Base-by-base conservation (phyloP, 37 sponge, comb jelly and placozoan species). In the Tethya wilhelma region DNA sequence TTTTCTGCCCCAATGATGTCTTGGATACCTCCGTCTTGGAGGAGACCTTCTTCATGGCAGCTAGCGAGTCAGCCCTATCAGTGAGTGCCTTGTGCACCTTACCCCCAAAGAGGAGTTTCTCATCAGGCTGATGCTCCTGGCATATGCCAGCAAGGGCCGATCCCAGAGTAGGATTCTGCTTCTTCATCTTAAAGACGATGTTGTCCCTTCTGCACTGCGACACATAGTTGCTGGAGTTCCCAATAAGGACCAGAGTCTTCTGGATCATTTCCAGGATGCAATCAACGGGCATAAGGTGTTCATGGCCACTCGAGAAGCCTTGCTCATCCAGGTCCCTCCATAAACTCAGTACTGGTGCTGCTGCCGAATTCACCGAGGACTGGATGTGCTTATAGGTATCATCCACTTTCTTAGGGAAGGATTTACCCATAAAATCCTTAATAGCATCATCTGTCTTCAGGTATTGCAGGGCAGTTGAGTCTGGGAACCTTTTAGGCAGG, bases 241-340 rank as follows among this genome's bases (percentile, higher is more conserved):
- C 74, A 32, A 73, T 55, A 19, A 73, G 33, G 28, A 72, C 73
- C 7, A 74, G 36, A 4, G 59, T 17, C 20, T 38, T 55, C 38
- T 72, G 73, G 55, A 72, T n/a, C 8, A 31, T 53, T 12, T 72
- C 73, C 53, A 72, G 73, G 23, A 72, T 55, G 9, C 8, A n/a
- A 19, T 72, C 73, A 20, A 72, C 73, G 7, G 73, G 73, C 33
- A 72, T 31, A 6, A 72, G 73, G 11, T 55, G 55, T 23, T 29
- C 55, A 45, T 42, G 55, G 6, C 56, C 73, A 26, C 55, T 8
- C 4, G 49, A 20, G 12, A 72, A 31, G 11, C 56, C 55, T 32
- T 72, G 73, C 9, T 72, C 73, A 12, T 45, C 73, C 31, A 72
- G 55, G 26, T 72, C 55, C 4, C 7, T 49, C 73, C 73, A 72